Conservation (phyloP, 1,140 invertebrate genomes). For the Leptinotarsa lineolata region DNA sequence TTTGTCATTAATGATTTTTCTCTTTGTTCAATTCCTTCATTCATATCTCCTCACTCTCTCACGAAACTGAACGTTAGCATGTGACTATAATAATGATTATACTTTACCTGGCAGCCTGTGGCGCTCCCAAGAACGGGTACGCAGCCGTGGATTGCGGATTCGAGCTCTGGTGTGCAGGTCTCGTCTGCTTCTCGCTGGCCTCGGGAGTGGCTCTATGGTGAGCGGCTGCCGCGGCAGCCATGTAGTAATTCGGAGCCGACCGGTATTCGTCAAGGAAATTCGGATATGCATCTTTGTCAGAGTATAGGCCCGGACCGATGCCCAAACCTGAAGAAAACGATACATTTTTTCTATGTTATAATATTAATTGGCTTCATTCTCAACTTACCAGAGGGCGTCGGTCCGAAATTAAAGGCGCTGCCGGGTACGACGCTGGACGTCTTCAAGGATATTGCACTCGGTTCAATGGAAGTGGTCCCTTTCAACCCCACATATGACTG, state of each 20-base stretch:
- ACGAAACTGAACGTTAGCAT: too few relatives aligned
- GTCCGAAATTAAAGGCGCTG: slow-evolving; percentile 72
- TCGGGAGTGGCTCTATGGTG: slow-evolving; percentile 28
- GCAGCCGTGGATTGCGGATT: slow-evolving; percentile 12
- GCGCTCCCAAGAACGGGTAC: slow-evolving; percentile 60
- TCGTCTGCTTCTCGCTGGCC: slow-evolving; percentile 57
- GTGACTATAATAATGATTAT: too few relatives aligned
- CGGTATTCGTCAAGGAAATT: slow-evolving; percentile 69
- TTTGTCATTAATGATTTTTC: too few relatives aligned
- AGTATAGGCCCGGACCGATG: slow-evolving; percentile 58
- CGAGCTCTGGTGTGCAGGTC: slow-evolving; percentile 49
- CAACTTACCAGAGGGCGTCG: slow-evolving; percentile 56
- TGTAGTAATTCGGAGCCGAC: slow-evolving; percentile 61
- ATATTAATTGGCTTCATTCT: not conserved
- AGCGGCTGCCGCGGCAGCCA: slow-evolving; percentile 54
- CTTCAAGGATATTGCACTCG: slow-evolving; percentile 61
- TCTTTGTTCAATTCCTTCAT: too few relatives aligned
- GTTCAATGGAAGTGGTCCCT: slow-evolving; percentile 58
- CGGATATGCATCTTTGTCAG: slow-evolving; percentile 61
- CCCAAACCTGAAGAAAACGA: slow-evolving; percentile 10
- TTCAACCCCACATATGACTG: slow-evolving; percentile 61
- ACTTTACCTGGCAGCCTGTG: slow-evolving; percentile 50
- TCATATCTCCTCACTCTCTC: too few relatives aligned
- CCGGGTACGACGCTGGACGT: slow-evolving; percentile 67
- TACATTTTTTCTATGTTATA: not conserved